A percentile compares a stretch with the other conserved stretches of the same genome.
phyloP scores from a whole-genome alignment of 1,140 invertebrate species.

The Philopotamus ludificatus region DNA sequence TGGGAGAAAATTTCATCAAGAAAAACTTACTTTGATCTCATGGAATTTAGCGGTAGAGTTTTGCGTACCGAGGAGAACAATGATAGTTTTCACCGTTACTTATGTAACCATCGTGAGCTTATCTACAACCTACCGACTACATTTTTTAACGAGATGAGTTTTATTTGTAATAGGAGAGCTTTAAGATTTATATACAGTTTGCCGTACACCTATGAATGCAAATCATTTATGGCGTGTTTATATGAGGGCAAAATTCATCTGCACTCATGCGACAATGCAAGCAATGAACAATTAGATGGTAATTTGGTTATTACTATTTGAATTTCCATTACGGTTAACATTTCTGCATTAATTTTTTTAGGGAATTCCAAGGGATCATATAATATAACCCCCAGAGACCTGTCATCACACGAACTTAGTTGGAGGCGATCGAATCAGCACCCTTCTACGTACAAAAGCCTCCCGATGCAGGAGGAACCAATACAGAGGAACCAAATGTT shows the following conservation, averaged over 20 bases:
- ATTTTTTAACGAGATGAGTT: conserved; percentile 54
- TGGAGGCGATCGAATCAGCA: no score
- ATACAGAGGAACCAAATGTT: no score
- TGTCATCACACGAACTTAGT: no score
- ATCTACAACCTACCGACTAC: not conserved
- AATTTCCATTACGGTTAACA: no score
- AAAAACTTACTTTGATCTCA: not conserved
- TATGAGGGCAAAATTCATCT: conserved; percentile 70
- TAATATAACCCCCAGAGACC: no score
- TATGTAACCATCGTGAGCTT: not conserved
- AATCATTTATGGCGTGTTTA: conserved; percentile 65
- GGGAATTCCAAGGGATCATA: no score
- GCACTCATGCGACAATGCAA: conserved; percentile 63
- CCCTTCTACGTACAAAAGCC: no score
- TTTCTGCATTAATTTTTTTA: no score
- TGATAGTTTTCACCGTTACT: not conserved
- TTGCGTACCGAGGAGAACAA: not conserved
- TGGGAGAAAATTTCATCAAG: conserved; percentile 3
- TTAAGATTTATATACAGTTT: conserved; percentile 66
- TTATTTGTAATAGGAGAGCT: conserved; percentile 70
- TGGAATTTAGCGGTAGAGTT: not conserved
- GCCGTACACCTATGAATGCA: conserved; percentile 64
- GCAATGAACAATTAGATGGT: conserved; percentile 54
- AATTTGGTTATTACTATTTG: no score
- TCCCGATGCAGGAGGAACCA: no score